Conservation (phyloP, 2,797 vertebrate genomes). For the Acrocephalus scirpaceus region DNA sequence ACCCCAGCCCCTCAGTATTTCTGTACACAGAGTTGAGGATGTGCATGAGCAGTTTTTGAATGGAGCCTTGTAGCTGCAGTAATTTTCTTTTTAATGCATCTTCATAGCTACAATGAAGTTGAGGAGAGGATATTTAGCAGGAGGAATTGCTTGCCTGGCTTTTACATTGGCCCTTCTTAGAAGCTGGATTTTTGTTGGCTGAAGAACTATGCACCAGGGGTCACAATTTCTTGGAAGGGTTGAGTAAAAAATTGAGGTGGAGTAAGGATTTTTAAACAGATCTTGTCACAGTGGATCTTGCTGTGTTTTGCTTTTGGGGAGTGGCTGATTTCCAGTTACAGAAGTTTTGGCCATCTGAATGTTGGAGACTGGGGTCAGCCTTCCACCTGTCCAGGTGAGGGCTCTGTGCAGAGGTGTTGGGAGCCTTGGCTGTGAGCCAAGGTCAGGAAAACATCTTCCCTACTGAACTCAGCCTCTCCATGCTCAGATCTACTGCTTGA, state of each 20-base stretch:
- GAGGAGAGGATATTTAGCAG: neutral
- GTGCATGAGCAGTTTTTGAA: neutral
- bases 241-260: neutral
- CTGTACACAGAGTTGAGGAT: neutral
- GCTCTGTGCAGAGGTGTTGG: fast-evolving
- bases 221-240: neutral
- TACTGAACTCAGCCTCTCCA: neutral
- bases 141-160: neutral
- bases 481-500: neutral
- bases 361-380: neutral
- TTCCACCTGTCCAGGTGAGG: neutral
- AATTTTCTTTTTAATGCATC: neutral
- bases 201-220: neutral
- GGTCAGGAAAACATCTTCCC: neutral
- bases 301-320: neutral
- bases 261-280: neutral
- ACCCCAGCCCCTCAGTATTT: neutral
- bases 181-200: neutral
- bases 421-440: neutral
- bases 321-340: neutral
- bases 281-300: neutral
- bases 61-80: neutral
- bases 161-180: neutral
- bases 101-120: neutral
- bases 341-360: neutral